Evolutionary conservation across 2,113 vertebrate species (phyloP), one percentile per base, ranked within the genome.

Genomic region (Poecile atricapillus): DNA sequence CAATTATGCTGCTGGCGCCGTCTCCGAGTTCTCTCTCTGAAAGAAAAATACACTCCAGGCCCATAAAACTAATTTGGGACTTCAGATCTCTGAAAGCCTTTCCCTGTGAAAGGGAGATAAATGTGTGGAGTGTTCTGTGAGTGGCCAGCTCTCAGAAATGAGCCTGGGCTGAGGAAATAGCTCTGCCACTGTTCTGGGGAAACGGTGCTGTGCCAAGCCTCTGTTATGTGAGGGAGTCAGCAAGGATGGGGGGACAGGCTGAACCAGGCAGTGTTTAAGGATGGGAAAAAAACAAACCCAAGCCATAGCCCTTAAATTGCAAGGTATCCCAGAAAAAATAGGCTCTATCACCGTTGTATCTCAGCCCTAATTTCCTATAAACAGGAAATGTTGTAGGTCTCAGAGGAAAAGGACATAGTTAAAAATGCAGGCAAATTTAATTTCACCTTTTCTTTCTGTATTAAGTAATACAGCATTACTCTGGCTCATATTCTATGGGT

Each of bases 11-110:
- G 62, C 17, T 11, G 4, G 70, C 1, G 0, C 39, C 10, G 9
- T 15, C 75, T 70, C 62, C 43, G 67, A 76, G 80, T 89, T 55
- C 76, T 80, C 53, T 55, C 67, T 76, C 94, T 68, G 67, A 76
- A 71, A 94, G 94, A 79, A 94, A 96, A 95, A 83, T 31, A 76
- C 76, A 47, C 87, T 76, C 70, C 67, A 63, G 47, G 76, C 47
- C 47, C 83, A 73, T 63, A 64, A 80, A 94, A 76, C 47, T 68
- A 20, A 73, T 90, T 73, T 89, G 83, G 44, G 60, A 50, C 62
- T 76, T 82, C 47, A 86, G 67, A 50, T 71, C 35, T 83, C 47
- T 83, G 73, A 67, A 85, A 90, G 87, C 39, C 30, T 94, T 92
- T 88, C 35, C 35, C 39, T 63, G 47, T 83, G 76, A 83, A 83